These are phyloP conservation scores for Phenganax stokvisi DNA, from an alignment of 92 coral and sea anemone species.

Conservation along the genomic window DNA sequence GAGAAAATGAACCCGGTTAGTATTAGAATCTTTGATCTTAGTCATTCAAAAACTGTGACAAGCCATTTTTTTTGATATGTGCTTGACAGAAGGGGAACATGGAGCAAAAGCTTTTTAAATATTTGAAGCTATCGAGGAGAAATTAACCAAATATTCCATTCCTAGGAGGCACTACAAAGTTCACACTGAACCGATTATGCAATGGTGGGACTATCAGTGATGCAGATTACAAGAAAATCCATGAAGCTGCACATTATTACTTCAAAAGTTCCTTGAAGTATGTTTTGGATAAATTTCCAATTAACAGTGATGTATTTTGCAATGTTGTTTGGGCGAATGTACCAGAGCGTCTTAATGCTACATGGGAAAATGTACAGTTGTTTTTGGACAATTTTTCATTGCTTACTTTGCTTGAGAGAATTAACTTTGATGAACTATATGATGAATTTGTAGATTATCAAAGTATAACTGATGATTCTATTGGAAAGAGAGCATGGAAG, in stretches of 20 bases:
- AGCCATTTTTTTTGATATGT: conserved; percentile 56
- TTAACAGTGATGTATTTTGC: conserved; percentile 35
- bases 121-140: conserved; percentile 40
- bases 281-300: conserved; percentile 42
- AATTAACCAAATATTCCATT: conserved; percentile 39
- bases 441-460: conserved; percentile 27
- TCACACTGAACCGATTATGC: conserved; percentile 18
- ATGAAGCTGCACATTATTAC: conserved; percentile 42
- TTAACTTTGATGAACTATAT: conserved; percentile 24
- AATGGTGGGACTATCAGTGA: conserved; percentile 32
- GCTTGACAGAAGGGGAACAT: conserved; percentile 52
- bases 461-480: conserved; percentile 22
- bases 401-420: conserved; percentile 9
- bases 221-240: conserved; percentile 19
- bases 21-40: conserved; percentile 47
- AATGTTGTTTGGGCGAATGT: conserved; percentile 48
- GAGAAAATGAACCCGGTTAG: conserved; percentile 52
- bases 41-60: conserved; percentile 48
- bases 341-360: conserved; percentile 27
- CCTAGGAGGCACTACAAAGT: conserved; percentile 28
- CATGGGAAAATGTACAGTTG: conserved; percentile 47
- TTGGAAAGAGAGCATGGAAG: conserved; percentile 32
- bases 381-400: conserved; percentile 28
- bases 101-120: conserved; percentile 47
- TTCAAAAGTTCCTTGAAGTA: conserved; percentile 43